Conservation (phyloP, 2,797 vertebrate genomes). For the Sebastiscus tertius region DNA sequence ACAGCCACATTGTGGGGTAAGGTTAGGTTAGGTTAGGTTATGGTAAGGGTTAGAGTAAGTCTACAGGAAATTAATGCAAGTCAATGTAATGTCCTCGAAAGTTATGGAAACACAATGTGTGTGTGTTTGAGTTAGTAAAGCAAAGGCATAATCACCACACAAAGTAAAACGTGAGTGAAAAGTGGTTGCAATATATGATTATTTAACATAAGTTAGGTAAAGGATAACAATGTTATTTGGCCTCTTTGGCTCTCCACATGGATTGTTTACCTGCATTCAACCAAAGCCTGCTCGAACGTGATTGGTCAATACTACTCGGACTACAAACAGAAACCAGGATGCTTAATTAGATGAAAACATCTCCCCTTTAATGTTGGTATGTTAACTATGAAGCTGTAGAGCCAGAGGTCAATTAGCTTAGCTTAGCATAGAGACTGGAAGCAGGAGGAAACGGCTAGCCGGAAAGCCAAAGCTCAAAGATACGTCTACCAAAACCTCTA, state of each 20-base stretch:
- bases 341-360: background rate
- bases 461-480: background rate
- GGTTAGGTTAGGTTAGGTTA: too few relatives aligned
- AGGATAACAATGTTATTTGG: background rate
- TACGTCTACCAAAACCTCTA: background rate
- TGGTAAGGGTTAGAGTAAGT: too few relatives aligned
- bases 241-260: too few relatives aligned
- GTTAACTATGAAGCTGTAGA: background rate
- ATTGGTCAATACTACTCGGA: too few relatives aligned
- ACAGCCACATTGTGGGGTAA: too few relatives aligned
- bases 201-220: background rate
- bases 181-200: background rate
- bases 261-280: too few relatives aligned
- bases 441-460: background rate
- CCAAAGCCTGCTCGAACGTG: too few relatives aligned
- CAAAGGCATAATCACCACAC: background rate
- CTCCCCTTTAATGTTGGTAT: background rate
- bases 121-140: background rate
- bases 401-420: background rate
- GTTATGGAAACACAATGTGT: background rate
- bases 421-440: background rate
- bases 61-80: too few relatives aligned
- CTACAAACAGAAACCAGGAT: too few relatives aligned
- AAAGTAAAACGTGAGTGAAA: too few relatives aligned
- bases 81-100: too few relatives aligned